Evolutionary conservation across 2,888 invertebrate genomes (phyloP), one percentile per base, ranked within the genome.

Genomic region (Psylliodes chrysocephalus): DNA sequence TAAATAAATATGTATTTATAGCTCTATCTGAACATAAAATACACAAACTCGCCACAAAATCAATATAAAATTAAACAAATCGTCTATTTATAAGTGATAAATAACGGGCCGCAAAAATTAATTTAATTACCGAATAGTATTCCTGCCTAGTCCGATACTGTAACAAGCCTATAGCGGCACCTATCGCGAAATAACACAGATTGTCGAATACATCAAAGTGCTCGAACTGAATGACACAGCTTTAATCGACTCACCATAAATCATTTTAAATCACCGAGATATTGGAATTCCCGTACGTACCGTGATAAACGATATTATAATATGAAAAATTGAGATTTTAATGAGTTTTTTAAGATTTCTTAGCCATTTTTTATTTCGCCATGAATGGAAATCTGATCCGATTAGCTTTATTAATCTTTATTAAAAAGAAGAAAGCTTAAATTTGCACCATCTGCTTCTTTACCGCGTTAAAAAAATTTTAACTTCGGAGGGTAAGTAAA

Each of bases 261-360:
- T 78, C 78, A 78, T 72, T 76, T 73, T 73, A 77, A 76, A 76
- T 77, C 76, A 76, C 74, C 75, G 73, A 76, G 75, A 77, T 79
- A 80, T 79, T 79, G 77, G 78, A 78, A 78, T 78, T 79, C 76
- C 73, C 74, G 72, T 74, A 75, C 77, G 69, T 71, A 72, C 73
- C 70, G 72, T 78, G 79, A 79, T 78, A 77, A 79, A 79, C 78
- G 79, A 76, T 71, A 75, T 75, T 75, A 77, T 79, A 78, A 79
- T 79, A 77, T 79, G 79, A 78, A 79, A 80, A 80, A 80, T 80
- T 77, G 77, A 72, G 77, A 77, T 77, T 78, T 78, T 80, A 79
- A 80, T 80, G 79, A 78, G 78, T 75, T 79, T 79, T 78, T 77
- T 53, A 7, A 60, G 42, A 30, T 52, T 44, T 19, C 8, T 28